These are phyloP conservation scores for Cosmopolites sordidus DNA, from an alignment of 2,888 invertebrate species.

Conservation along the genomic window DNA sequence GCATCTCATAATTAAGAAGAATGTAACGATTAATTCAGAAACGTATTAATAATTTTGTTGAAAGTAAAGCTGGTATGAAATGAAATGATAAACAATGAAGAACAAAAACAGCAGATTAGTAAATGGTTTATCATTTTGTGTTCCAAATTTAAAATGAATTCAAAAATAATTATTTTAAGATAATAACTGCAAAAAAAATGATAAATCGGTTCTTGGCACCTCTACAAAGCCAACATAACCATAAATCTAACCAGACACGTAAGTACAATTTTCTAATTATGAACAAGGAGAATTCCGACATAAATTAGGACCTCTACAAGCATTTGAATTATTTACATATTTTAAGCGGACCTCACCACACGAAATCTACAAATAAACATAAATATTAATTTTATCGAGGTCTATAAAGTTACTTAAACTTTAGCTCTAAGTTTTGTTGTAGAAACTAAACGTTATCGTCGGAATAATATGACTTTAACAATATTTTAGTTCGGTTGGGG, in stretches of 20 bases:
- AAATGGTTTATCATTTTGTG: no score
- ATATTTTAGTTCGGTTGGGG: background rate
- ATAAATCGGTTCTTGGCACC: background rate
- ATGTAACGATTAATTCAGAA: no score
- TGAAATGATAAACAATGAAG: no score
- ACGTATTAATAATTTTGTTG: no score
- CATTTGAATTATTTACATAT: conserved; percentile 21
- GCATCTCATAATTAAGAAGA: no score
- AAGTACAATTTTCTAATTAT: conserved; percentile 15
- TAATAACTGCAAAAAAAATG: background rate
- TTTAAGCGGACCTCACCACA: conserved; percentile 25
- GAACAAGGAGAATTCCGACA: conserved; percentile 9
- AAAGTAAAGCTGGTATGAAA: no score
- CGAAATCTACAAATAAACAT: conserved; percentile 33
- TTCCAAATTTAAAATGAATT: no score
- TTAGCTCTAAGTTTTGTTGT: conserved; percentile 23
- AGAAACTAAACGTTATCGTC: conserved; percentile 23
- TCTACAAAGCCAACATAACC: no score
- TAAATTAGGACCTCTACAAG: conserved; percentile 19
- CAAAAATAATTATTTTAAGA: no score
- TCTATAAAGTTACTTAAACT: conserved; percentile 25
- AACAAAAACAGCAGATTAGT: no score
- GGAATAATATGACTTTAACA: conserved; percentile 5
- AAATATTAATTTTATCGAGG: conserved; percentile 32
- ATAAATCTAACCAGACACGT: conserved; percentile 3